These are phyloP conservation scores for Callosobruchus maculatus DNA, from an alignment of 2,888 invertebrate species.

Conservation along the genomic window DNA sequence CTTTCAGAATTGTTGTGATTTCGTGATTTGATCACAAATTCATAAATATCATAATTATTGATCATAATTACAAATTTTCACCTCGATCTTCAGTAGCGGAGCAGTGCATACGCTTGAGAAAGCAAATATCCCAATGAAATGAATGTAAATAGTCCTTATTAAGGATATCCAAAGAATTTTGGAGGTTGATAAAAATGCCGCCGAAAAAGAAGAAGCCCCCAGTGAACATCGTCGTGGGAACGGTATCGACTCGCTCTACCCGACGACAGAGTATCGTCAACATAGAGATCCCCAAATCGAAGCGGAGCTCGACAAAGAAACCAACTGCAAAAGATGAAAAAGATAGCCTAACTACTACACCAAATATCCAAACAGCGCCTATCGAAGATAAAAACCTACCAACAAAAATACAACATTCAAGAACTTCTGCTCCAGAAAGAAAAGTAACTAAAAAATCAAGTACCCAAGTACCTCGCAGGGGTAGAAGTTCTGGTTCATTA, in stretches of 20 bases:
- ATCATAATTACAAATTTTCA: background rate
- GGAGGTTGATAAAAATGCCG: slow-evolving; percentile 25
- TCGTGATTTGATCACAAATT: too few relatives aligned
- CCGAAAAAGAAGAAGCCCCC: slow-evolving; percentile 32
- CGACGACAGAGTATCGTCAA: slow-evolving; percentile 32
- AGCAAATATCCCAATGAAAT: background rate
- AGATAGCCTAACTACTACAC: background rate
- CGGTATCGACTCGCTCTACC: slow-evolving; percentile 34
- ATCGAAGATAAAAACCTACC: background rate
- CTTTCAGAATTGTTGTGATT: too few relatives aligned
- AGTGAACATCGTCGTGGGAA: slow-evolving; percentile 28
- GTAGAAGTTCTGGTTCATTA: background rate
- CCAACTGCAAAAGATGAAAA: background rate
- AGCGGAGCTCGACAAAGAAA: background rate
- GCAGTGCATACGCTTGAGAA: background rate
- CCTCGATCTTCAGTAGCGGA: background rate
- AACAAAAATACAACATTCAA: background rate
- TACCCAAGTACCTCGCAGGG: background rate
- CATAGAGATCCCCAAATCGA: slow-evolving; percentile 27
- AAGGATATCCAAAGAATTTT: background rate
- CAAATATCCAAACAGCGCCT: background rate
- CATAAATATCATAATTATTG: too few relatives aligned
- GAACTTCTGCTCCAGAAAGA: background rate
- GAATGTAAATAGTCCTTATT: background rate
- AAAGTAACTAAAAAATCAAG: background rate